Evolutionary conservation across 2,113 vertebrate species (phyloP), one percentile per base, ranked within the genome.

Genomic region (Cololabis saira): DNA sequence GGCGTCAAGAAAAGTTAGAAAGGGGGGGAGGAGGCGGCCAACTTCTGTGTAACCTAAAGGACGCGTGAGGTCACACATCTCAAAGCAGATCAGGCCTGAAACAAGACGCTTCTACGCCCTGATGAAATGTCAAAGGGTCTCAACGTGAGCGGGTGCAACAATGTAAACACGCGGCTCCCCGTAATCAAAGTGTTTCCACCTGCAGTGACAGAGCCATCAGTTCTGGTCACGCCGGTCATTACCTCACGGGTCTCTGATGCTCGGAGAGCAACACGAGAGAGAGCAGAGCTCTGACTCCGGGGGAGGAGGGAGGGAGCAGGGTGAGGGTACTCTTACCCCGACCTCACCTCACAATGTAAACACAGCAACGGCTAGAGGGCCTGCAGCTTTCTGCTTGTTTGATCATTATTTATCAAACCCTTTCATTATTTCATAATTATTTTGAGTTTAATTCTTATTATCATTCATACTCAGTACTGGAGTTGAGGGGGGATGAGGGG

Each of bases 121-220:
- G 81, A 76, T 71, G 81, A 83, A 85, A 81, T 71, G 83, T 76
- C 77, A 78, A 71, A 80, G 74, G 71, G 71, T 66, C 72, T 74
- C 73, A 87, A 85, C 80, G 67, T 65, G 78, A 80, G 72, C 27
- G 61, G 50, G 59, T 61, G 77, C 72, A 78, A 81, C 67, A 75
- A 74, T 71, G 72, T 81, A 89, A 90, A 88, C 90, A 89, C 42
- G 2, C 22, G 42, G 76, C 66, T 83, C 74, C 70, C 45, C 66
- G 66, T 78, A 86, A 90, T 91, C 81, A 89, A 85, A 84, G 82
- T 78, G 82, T 91, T 91, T 91, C 85, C 89, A 90, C 84, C 82
- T 89, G 82, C 77, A 66, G 72, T 68, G 89, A 91, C 87, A 86
- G 76, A 83, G 60, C 78, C 84, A 84, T 89, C 87, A 73, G 83